Percentiles rank a stretch among this genome's conserved stretches.
These are phyloP conservation scores for Plagodis dolabraria DNA, from an alignment of 2,888 invertebrate genomes.

Conservation along the genomic window DNA sequence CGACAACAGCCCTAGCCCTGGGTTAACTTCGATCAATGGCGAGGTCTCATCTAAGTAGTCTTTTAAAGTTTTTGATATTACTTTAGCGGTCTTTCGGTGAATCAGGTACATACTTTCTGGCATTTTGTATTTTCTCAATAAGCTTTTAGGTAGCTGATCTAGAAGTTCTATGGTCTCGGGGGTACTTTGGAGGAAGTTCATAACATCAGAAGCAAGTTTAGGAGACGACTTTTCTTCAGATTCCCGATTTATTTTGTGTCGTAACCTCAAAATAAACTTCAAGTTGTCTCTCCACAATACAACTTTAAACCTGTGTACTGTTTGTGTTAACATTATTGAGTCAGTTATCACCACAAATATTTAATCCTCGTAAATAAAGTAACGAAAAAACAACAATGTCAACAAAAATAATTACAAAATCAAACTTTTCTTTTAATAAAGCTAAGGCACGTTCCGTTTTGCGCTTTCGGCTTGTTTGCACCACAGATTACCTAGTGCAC, in stretches of 20 bases:
- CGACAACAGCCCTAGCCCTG: slow-evolving; percentile 88
- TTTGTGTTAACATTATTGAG: slow-evolving; percentile 39
- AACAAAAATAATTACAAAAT: too few species aligned
- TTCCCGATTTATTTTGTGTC: slow-evolving; percentile 55
- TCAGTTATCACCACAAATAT: too few species aligned
- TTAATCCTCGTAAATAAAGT: too few species aligned
- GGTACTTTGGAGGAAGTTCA: slow-evolving; percentile 19
- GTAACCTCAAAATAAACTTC: slow-evolving; percentile 48
- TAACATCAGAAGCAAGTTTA: slow-evolving; percentile 62
- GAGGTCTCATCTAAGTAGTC: slow-evolving; percentile 54
- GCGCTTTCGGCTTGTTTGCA: too few species aligned
- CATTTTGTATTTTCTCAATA: slow-evolving; percentile 69
- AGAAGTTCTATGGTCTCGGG: slow-evolving; percentile 54
- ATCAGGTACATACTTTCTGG: slow-evolving; percentile 75
- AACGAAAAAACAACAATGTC: too few species aligned
- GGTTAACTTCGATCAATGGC: slow-evolving; percentile 87
- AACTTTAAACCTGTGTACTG: slow-evolving; percentile 9
- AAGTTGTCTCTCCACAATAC: slow-evolving; percentile 21
- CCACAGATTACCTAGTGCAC: too few species aligned
- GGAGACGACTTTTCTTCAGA: slow-evolving; percentile 51
- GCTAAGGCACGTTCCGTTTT: too few species aligned
- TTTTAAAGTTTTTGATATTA: slow-evolving; percentile 64
- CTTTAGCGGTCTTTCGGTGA: slow-evolving; percentile 66
- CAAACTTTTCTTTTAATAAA: too few species aligned
- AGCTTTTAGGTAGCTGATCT: slow-evolving; percentile 61